phyloP scores from a whole-genome alignment of 2,888 invertebrate genomes.

The Cartodere bifasciata region DNA sequence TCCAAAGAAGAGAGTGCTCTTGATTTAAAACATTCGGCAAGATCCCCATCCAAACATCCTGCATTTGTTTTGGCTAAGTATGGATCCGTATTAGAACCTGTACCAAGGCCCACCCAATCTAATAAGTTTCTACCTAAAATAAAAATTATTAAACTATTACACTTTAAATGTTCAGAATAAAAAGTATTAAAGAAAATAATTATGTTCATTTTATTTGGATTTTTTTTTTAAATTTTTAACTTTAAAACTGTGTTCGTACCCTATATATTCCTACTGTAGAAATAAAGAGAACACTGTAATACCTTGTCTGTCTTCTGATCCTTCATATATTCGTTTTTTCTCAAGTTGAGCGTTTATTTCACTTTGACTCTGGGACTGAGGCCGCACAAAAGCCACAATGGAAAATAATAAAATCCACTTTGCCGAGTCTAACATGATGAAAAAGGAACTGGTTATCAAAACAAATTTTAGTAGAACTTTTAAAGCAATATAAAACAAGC shows the following conservation, averaged over 20 bases:
- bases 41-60: slow-evolving; percentile 63
- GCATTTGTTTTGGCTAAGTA: slow-evolving; percentile 62
- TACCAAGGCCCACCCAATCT: slow-evolving; percentile 71
- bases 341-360: slow-evolving; percentile 18
- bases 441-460: not conserved
- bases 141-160: no score
- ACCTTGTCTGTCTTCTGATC: slow-evolving; percentile 29
- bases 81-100: slow-evolving; percentile 59
- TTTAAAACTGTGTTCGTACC: no score
- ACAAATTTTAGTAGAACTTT: no score
- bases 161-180: no score
- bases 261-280: no score
- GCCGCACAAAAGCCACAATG: slow-evolving; percentile 39
- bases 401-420: slow-evolving; percentile 44
- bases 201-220: no score
- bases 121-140: slow-evolving; percentile 50
- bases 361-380: slow-evolving; percentile 41
- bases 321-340: slow-evolving; percentile 13
- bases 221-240: no score
- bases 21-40: slow-evolving; percentile 79
- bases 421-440: slow-evolving; percentile 30
- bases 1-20: slow-evolving; percentile 63
- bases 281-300: no score
- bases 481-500: not conserved
- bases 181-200: no score